These are phyloP conservation scores for Kryptopterus vitreolus DNA, from an alignment of 2,797 vertebrate genomes.

Conservation along the genomic window DNA sequence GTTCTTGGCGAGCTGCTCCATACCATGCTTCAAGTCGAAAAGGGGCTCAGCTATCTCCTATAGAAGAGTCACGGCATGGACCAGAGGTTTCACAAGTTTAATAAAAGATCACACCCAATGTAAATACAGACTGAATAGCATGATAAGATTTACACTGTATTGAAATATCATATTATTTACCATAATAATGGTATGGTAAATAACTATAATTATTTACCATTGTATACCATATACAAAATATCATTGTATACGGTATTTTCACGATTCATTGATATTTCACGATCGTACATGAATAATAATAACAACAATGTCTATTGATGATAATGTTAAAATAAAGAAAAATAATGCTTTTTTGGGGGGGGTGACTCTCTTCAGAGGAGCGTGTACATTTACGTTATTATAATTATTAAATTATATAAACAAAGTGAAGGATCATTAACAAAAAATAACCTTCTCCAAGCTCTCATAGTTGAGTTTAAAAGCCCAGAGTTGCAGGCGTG, in stretches of 20 bases:
- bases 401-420: neutral
- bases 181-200: too few relatives aligned
- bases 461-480: constrained; percentile 96
- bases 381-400: neutral
- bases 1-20: constrained; percentile 92
- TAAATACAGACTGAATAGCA: neutral
- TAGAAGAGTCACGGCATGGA: constrained; percentile 7
- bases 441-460: constrained; percentile 83
- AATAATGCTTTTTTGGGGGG: neutral
- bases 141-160: neutral
- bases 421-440: neutral
- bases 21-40: constrained; percentile 93
- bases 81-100: neutral
- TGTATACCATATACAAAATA: too few relatives aligned
- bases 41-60: constrained; percentile 95
- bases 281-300: too few relatives aligned
- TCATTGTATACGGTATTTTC: too few relatives aligned
- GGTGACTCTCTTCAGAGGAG: neutral
- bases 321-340: constrained; percentile 9
- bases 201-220: too few relatives aligned
- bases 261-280: too few relatives aligned
- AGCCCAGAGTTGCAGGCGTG: constrained; percentile 94
- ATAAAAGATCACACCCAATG: constrained; percentile 1
- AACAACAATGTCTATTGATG: too few relatives aligned
- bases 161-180: too few relatives aligned